These are phyloP conservation scores for Drosophila dives DNA, from an alignment of 2,888 invertebrate genomes.

Conservation along the genomic window DNA sequence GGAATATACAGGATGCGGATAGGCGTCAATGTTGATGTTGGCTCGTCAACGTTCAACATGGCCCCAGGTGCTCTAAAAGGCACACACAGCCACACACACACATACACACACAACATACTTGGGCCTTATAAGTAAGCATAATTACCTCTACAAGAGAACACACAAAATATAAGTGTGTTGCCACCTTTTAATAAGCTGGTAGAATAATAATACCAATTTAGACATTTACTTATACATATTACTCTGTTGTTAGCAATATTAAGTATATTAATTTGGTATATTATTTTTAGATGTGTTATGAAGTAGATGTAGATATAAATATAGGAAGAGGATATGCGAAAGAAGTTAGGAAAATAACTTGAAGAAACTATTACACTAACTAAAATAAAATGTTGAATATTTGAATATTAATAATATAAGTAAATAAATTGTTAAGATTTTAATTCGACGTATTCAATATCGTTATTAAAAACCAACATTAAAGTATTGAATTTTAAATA, in stretches of 20 bases:
- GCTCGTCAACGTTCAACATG: constrained; percentile 54
- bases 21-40: constrained; percentile 64
- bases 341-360: background rate
- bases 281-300: background rate
- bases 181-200: constrained; percentile 15
- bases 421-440: background rate
- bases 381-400: background rate
- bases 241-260: background rate
- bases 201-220: background rate
- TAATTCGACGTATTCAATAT: background rate
- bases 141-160: constrained; percentile 29
- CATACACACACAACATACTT: constrained; percentile 20
- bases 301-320: background rate
- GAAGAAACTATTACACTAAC: background rate
- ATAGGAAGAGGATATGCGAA: background rate
- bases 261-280: background rate
- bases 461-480: background rate
- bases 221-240: background rate
- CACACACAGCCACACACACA: constrained; percentile 18
- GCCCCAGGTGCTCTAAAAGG: constrained; percentile 54
- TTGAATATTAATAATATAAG: background rate
- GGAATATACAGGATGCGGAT: constrained; percentile 43
- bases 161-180: constrained; percentile 8
- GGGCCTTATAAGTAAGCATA: constrained; percentile 34
- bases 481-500: background rate